Evolutionary conservation across 1,140 invertebrate species (phyloP).

Genomic region (Drosophila insularis): DNA sequence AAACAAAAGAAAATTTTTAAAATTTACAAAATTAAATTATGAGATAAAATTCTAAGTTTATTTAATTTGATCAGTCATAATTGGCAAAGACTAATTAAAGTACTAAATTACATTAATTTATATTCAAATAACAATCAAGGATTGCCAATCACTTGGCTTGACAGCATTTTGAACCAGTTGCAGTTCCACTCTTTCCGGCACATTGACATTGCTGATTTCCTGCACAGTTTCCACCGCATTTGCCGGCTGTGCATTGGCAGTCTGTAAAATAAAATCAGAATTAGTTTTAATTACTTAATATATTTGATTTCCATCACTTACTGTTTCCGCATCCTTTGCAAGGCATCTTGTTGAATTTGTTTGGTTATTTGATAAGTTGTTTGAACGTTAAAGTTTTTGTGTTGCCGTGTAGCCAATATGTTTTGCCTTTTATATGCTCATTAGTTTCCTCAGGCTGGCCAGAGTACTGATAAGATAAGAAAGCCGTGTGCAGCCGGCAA

Average conservation of each 20-base stretch:
- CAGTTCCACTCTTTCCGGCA: slow-evolving; percentile 33
- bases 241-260: slow-evolving; percentile 65
- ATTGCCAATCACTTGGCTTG: slow-evolving; percentile 47
- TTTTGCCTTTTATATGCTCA: slow-evolving; percentile 39
- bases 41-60: slow-evolving; percentile 14
- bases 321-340: slow-evolving; percentile 74
- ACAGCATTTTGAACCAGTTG: slow-evolving; percentile 42
- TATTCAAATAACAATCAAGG: neutral
- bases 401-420: neutral
- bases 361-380: neutral
- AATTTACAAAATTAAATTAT: neutral
- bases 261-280: slow-evolving; percentile 24
- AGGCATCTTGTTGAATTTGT: slow-evolving; percentile 53
- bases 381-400: slow-evolving; percentile 24
- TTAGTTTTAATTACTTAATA: neutral
- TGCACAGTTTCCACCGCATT: slow-evolving; percentile 60
- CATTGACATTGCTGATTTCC: slow-evolving; percentile 64
- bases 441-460: neutral
- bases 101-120: neutral
- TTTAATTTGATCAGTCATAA: slow-evolving; percentile 21
- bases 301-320: slow-evolving; percentile 30
- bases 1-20: no score
- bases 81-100: slow-evolving; percentile 5
- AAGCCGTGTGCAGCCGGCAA: slow-evolving; percentile 57
- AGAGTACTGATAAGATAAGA: slow-evolving; percentile 49